Evolutionary conservation across 1,140 invertebrate genomes (phyloP).

Genomic region (Pristionchus pacificus): DNA sequence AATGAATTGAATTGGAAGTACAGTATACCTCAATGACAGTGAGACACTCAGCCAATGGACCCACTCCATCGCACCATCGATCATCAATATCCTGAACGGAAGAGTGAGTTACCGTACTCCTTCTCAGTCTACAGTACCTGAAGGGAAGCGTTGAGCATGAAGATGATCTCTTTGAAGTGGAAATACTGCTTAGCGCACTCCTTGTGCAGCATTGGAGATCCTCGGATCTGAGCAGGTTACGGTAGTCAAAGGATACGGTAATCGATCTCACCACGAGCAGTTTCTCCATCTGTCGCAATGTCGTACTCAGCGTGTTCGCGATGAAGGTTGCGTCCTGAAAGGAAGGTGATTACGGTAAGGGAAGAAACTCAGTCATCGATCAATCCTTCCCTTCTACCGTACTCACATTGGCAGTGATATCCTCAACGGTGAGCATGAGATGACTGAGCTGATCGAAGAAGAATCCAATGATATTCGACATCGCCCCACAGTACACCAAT

Average conservation of each 20-base stretch:
- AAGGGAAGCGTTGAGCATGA: conserved; percentile 28
- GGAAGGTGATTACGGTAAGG: background rate
- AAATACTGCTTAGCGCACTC: conserved; percentile 26
- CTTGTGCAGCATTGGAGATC: conserved; percentile 18
- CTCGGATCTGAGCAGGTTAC: conserved; percentile 29
- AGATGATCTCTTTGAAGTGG: conserved; percentile 28
- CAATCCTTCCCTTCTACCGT: background rate
- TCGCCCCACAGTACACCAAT: background rate
- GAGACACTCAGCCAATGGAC: conserved; percentile 28
- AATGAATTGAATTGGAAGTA: too few relatives aligned
- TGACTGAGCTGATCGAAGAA: background rate
- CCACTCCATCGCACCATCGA: conserved; percentile 32
- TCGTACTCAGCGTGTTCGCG: background rate
- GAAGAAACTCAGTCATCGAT: background rate
- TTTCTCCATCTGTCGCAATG: background rate
- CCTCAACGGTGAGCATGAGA: background rate
- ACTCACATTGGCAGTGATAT: background rate
- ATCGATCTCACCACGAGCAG: background rate
- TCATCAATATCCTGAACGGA: conserved; percentile 22
- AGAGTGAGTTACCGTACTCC: background rate
- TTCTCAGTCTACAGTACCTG: conserved; percentile 10
- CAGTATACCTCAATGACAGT: conserved; percentile 24
- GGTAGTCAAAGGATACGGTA: too few relatives aligned
- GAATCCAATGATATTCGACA: background rate
- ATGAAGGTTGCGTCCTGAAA: background rate